These are phyloP conservation scores for Scortum barcoo DNA, from an alignment of 2,113 vertebrate genomes.

Conservation along the genomic window DNA sequence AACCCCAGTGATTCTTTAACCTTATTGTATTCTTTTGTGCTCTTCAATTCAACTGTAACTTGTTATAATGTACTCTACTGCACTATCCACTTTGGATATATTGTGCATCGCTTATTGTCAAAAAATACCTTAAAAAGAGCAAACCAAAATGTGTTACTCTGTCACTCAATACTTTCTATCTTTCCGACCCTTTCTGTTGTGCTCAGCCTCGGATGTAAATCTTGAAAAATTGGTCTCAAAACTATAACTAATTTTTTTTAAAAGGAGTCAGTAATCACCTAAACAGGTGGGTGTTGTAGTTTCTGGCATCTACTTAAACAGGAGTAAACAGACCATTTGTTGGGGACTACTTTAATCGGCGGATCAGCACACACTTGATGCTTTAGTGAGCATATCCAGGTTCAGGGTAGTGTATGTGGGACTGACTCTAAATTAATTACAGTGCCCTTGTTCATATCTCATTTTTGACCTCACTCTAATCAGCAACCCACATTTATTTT, in stretches of 20 bases:
- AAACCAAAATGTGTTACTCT: not conserved
- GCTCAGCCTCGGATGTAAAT: not conserved
- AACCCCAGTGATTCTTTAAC: slow-evolving; percentile 14
- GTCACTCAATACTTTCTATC: not conserved
- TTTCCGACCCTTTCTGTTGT: not conserved
- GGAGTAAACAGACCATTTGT: not conserved
- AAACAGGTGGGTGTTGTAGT: not conserved
- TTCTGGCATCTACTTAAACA: not conserved
- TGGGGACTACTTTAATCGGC: not conserved
- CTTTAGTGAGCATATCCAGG: not conserved
- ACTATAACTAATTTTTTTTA: not conserved
- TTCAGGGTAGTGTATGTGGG: not conserved
- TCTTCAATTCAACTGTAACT: not conserved
- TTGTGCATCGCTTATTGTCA: not conserved
- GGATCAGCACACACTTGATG: not conserved
- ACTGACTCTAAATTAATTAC: not conserved
- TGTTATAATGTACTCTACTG: not conserved
- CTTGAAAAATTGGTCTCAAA: not conserved
- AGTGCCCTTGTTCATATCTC: not conserved
- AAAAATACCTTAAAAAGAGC: not conserved
- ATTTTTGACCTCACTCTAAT: slow-evolving; percentile 4
- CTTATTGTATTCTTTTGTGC: slow-evolving; percentile 16
- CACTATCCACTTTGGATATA: not conserved
- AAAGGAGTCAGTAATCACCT: not conserved
- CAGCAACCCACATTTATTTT: not conserved